These are phyloP conservation scores for Cinclus cinclus DNA, from an alignment of 2,113 vertebrate species.

Conservation along the genomic window DNA sequence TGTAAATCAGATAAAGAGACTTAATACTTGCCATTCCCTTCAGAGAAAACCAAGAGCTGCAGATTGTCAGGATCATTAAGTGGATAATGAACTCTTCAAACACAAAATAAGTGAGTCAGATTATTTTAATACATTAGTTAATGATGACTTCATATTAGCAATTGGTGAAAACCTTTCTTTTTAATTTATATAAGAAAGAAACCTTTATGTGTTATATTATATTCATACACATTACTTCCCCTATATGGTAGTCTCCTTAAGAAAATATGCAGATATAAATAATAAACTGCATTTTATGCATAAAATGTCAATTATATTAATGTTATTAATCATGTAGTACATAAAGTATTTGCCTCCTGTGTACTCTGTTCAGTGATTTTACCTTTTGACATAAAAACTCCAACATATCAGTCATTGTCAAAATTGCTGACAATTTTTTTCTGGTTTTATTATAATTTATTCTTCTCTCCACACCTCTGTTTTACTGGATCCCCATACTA, in stretches of 20 bases:
- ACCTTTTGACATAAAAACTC: neutral
- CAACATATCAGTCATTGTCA: neutral
- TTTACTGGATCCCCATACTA: neutral
- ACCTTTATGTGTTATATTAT: neutral
- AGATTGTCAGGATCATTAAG: slow-evolving; percentile 68
- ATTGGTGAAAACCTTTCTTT: slow-evolving; percentile 20
- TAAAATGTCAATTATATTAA: neutral
- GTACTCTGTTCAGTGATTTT: neutral
- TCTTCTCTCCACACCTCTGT: neutral
- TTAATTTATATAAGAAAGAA: slow-evolving; percentile 34
- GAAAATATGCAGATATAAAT: neutral
- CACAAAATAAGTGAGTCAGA: slow-evolving; percentile 61
- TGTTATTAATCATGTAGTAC: neutral
- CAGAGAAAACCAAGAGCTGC: slow-evolving; percentile 57
- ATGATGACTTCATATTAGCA: slow-evolving; percentile 58
- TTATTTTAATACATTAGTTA: slow-evolving; percentile 69
- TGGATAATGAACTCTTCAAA: slow-evolving; percentile 70
- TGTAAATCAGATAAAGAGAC: slow-evolving; percentile 60
- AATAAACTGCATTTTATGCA: neutral
- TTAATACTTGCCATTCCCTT: slow-evolving; percentile 52
- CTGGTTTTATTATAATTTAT: neutral
- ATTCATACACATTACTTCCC: neutral
- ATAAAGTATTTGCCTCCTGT: neutral
- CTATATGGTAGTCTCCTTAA: neutral
- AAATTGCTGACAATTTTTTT: neutral